These are phyloP conservation scores for Acanthoscelides obtectus DNA, from an alignment of 2,888 invertebrate species.

Conservation along the genomic window DNA sequence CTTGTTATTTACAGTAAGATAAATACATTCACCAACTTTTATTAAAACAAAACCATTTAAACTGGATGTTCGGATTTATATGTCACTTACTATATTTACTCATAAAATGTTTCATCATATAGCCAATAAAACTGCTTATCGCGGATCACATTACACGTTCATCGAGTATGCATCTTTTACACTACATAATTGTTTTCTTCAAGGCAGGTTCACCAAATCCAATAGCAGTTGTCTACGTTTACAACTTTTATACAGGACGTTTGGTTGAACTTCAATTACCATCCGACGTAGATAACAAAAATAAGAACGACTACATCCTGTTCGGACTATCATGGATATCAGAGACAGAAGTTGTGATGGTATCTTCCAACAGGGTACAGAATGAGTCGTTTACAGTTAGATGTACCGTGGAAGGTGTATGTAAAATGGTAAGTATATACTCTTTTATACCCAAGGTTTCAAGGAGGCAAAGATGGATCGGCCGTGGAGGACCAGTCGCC, in stretches of 20 bases:
- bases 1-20: too few species aligned
- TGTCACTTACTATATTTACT: too few species aligned
- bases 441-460: background rate
- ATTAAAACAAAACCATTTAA: too few species aligned
- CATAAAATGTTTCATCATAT: too few species aligned
- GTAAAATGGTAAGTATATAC: conserved; percentile 20
- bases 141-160: too few species aligned
- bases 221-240: conserved; percentile 60
- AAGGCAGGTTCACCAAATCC: conserved; percentile 74
- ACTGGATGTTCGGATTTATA: too few species aligned
- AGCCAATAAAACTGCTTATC: too few species aligned
- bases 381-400: conserved; percentile 49
- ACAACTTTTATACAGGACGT: conserved; percentile 46
- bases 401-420: conserved; percentile 24
- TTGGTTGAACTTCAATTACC: conserved; percentile 21
- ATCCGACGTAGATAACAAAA: conserved; percentile 47
- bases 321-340: conserved; percentile 72
- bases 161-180: background rate
- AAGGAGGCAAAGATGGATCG: too few species aligned
- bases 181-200: conserved; percentile 24
- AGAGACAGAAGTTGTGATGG: conserved; percentile 60
- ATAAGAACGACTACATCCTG: conserved; percentile 62
- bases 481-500: too few species aligned
- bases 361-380: conserved; percentile 85
- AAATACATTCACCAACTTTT: too few species aligned